Percentiles rank a stretch among this genome's conserved stretches.
Evolutionary conservation across 2,888 invertebrate genomes (phyloP).

Genomic region (Axea sp.): DNA sequence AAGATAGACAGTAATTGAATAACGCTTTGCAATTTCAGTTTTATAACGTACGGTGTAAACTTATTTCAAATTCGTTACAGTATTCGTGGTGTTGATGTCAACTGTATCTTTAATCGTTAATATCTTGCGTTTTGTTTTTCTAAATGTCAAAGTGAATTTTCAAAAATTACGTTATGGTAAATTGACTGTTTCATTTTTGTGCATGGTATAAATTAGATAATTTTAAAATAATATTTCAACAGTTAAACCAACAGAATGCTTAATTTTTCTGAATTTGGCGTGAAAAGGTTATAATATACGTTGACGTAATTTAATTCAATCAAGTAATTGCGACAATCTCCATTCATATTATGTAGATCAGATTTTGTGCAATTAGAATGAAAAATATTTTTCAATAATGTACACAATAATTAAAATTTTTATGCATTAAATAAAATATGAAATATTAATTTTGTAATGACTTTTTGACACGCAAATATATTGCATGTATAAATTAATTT

Average conservation of each 20-base stretch:
- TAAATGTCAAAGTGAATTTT: constrained; percentile 32
- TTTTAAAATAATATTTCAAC: no score
- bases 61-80: constrained; percentile 4
- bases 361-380: not conserved
- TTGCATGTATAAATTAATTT: no score
- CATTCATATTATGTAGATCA: constrained; percentile 15
- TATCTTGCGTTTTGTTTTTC: constrained; percentile 24
- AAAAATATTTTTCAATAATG: constrained; percentile 33
- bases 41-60: constrained; percentile 16
- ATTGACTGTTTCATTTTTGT: no score
- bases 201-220: no score
- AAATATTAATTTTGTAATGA: no score
- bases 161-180: constrained; percentile 23
- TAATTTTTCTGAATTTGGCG: constrained; percentile 8
- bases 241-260: no score
- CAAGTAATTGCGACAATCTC: constrained; percentile 12
- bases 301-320: constrained; percentile 27
- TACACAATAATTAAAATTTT: no score
- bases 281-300: constrained; percentile 20
- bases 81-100: no score
- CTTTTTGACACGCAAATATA: no score
- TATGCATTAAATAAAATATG: no score
- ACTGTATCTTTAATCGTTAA: constrained; percentile 21
- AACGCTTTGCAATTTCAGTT: no score
- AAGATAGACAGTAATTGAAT: no score